Percentiles rank a stretch among this genome's conserved stretches.
Evolutionary conservation across 1,140 invertebrate species (phyloP).

Genomic region (Cephus cinctus): DNA sequence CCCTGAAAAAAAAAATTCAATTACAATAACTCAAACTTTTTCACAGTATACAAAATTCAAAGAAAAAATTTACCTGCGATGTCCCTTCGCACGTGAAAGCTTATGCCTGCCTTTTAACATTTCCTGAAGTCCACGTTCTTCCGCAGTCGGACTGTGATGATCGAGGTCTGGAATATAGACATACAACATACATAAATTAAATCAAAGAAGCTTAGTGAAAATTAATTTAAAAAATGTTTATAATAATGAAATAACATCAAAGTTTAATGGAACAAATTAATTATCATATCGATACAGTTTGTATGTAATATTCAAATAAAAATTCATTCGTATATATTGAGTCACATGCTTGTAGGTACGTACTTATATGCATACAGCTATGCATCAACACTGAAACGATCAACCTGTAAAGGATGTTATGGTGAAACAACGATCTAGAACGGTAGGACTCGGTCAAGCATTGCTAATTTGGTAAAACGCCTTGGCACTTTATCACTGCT

Average conservation of each 20-base stretch:
- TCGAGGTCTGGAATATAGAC: conserved; percentile 26
- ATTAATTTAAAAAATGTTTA: background rate
- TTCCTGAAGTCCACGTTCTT: conserved; percentile 23
- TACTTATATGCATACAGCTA: no score
- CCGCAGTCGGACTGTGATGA: conserved; percentile 21
- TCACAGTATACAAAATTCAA: conserved; percentile 3
- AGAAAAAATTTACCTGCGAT: conserved; percentile 18
- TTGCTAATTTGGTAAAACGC: conserved; percentile 7
- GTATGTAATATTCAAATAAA: no score
- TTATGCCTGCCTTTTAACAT: conserved; percentile 27
- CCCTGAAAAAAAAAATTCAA: background rate
- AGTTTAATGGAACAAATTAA: conserved; percentile 10
- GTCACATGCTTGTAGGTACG: no score
- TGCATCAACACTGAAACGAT: conserved; percentile 15
- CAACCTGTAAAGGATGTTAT: conserved; percentile 12
- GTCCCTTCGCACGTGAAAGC: conserved; percentile 26
- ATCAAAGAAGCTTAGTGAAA: background rate
- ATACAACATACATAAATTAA: background rate
- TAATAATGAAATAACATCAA: conserved; percentile 1
- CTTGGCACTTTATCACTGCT: conserved; percentile 11
- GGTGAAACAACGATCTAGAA: background rate
- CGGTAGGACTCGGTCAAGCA: conserved; percentile 5
- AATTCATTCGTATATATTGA: no score
- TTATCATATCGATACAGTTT: no score
- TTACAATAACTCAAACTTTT: no score